Base-by-base conservation (phyloP, 2,888 invertebrate species). In the Vandiemenella viatica region DNA sequence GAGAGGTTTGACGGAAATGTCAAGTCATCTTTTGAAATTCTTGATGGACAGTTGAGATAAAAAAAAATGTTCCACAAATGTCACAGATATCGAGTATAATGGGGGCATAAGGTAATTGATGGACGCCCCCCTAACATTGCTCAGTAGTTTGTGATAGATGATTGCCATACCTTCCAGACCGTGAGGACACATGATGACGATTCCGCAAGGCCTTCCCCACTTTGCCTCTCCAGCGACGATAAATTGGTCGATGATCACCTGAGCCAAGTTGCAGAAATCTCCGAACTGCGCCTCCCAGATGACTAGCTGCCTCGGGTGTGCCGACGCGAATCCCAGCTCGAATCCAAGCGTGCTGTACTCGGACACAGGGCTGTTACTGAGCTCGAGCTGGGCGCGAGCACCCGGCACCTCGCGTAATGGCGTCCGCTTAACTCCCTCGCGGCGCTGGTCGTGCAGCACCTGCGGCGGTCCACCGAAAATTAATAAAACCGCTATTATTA, bases 281-380 rank as follows among this genome's bases (percentile, higher is more conserved):
- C 88, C 88, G 65, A 87, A 89, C 68, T 89, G 89, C 32, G 83
- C 87, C 67, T 89, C 87, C 88, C 87, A 89, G 13, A 83, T 69
- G 1, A 80, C 75, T 53, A 88, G 69, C 21, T 79, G 65, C 58
- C 80, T 72, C 2, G 87, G 84, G 61, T 81, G 81, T 45, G 82
- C 79, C 67, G 81, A 76, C 7, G 87, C 81, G 65, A 83, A 89
- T 45, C 89, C 90, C 1, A 80, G 66, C 64, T 91, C 89, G 68
- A 84, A 90, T 42, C 88, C 85, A 45, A 79, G 63, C 8, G 78
- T 77, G 41, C 74, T 81, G 63, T 73, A 80, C 63, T 88, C 88
- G 0, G 83, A 83, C 4, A 90, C 70, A 0, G 85, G 80, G 55
- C 84, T 84, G 69, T 89, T 90, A 63, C 82, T 77, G 7, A 87